Evolutionary conservation across 2,113 vertebrate species (phyloP).

Genomic region (Excalfactoria chinensis): DNA sequence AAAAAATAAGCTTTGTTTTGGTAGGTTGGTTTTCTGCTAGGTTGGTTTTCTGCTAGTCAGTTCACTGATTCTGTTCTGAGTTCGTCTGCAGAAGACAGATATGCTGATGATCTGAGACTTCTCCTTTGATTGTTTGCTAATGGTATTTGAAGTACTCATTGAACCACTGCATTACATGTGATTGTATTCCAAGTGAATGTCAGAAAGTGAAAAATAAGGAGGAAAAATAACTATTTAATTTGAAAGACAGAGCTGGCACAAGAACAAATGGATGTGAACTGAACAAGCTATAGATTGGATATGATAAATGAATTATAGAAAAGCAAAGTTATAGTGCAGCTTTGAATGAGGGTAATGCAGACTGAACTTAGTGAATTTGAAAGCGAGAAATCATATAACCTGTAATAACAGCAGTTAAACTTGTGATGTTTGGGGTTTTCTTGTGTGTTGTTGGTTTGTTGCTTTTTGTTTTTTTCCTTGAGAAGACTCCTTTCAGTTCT

Average conservation of each 20-base stretch:
- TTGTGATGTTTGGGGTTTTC: background rate
- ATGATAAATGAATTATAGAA: background rate
- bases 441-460: background rate
- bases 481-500: background rate
- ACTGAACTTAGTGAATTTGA: background rate
- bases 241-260: background rate
- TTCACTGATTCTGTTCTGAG: background rate
- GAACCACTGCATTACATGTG: background rate
- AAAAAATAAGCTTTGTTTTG: background rate
- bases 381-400: background rate
- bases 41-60: background rate
- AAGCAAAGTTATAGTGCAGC: background rate
- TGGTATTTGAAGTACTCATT: background rate
- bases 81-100: background rate
- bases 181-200: background rate
- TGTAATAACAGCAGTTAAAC: background rate
- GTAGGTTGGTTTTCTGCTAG: background rate
- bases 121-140: background rate
- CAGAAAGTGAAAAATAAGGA: background rate
- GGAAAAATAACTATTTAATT: accelerated
- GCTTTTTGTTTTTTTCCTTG: background rate
- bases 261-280: background rate
- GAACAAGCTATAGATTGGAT: accelerated
- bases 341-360: background rate
- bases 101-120: accelerated